Conservation (phyloP, 2,113 vertebrate species). For the Urocitellus parryii region DNA sequence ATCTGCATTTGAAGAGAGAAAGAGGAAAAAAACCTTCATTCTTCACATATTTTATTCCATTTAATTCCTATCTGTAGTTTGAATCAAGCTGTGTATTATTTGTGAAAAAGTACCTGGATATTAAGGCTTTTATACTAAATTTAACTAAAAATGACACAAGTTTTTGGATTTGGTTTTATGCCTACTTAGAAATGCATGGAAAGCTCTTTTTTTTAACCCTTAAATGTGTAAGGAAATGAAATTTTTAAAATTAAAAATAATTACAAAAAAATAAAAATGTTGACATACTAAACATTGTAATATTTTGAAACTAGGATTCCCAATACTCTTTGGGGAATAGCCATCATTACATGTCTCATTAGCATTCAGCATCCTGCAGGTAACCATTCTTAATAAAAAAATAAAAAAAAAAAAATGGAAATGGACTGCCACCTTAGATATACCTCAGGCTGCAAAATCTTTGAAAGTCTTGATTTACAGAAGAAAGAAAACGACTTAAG, state of each 20-base stretch:
- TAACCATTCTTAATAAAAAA: conserved; percentile 11
- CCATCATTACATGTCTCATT: not conserved
- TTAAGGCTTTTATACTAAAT: conserved; percentile 27
- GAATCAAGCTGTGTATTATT: conserved; percentile 1
- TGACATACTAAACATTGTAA: conserved; percentile 43
- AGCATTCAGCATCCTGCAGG: not conserved
- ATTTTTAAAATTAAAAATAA: conserved; percentile 56
- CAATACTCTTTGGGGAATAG: not conserved
- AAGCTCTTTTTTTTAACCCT: not conserved
- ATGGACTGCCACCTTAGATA: not conserved
- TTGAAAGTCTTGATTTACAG: conserved; percentile 65
- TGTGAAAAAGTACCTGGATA: conserved; percentile 34
- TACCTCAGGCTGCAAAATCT: not conserved
- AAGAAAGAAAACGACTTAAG: conserved; percentile 14
- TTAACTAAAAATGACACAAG: not conserved
- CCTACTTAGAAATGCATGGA: not conserved
- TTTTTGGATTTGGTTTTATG: not conserved
- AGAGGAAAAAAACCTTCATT: not conserved
- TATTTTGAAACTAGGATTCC: conserved; percentile 59
- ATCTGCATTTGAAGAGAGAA: not conserved
- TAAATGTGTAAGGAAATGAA: not conserved
- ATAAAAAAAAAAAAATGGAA: conserved; percentile 59
- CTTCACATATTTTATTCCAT: not conserved
- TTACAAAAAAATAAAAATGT: conserved; percentile 62
- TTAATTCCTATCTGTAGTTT: not conserved